phyloP scores from a whole-genome alignment of 2,113 vertebrate species.

The Crotalus tigris region DNA sequence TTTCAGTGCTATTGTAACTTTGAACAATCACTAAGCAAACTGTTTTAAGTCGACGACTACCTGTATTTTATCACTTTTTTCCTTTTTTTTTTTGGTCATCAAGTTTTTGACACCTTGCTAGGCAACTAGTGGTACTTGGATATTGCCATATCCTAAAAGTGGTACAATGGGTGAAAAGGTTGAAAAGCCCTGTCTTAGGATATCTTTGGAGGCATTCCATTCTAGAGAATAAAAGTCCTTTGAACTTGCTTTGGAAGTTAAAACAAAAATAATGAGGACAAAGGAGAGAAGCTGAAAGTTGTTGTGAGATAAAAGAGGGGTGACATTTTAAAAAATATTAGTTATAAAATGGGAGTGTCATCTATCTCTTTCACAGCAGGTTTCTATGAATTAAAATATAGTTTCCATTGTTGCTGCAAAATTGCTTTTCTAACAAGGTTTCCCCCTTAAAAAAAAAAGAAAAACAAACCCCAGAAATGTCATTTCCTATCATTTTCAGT shows the following conservation, averaged over 20 bases:
- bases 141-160: no score
- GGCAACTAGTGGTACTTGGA: no score
- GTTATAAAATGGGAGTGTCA: background rate
- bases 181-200: background rate
- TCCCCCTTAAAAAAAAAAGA: background rate
- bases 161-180: no score
- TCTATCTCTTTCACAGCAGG: background rate
- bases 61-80: no score
- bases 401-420: background rate
- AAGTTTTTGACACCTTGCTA: no score
- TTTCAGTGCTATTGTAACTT: no score
- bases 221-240: background rate
- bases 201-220: background rate
- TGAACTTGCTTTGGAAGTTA: conserved; percentile 20
- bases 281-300: background rate
- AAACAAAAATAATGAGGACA: background rate
- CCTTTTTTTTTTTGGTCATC: no score
- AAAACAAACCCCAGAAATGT: background rate
- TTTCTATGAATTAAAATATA: background rate
- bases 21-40: no score
- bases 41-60: no score
- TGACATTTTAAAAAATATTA: background rate
- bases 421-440: background rate
- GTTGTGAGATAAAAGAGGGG: background rate
- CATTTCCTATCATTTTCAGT: background rate